phyloP scores from a whole-genome alignment of 2,797 vertebrate genomes.

The Salmo trutta region DNA sequence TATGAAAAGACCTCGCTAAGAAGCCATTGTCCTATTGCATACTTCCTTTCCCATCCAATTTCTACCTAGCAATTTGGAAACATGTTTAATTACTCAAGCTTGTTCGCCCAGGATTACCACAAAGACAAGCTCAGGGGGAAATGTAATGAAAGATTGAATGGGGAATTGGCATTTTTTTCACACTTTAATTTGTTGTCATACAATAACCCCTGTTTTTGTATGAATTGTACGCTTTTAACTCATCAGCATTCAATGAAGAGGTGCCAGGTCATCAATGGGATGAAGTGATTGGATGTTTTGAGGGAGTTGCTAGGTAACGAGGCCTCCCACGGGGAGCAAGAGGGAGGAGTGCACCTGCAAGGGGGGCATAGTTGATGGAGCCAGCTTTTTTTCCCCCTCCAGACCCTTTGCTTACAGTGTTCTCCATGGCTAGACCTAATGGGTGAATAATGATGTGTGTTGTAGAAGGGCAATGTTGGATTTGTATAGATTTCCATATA shows the following conservation, averaged over 20 bases:
- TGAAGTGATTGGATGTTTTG: slow-evolving; percentile 34
- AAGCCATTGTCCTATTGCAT: slow-evolving; percentile 56
- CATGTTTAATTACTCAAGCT: not conserved
- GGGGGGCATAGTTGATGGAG: not conserved
- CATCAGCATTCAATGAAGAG: slow-evolving; percentile 30
- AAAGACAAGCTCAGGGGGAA: not conserved
- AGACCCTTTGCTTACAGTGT: not conserved
- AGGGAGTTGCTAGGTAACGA: slow-evolving; percentile 40
- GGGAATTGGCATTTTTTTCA: not conserved
- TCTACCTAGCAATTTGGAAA: not conserved
- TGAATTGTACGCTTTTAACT: slow-evolving; percentile 13
- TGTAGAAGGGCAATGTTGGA: not conserved
- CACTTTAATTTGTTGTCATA: not conserved
- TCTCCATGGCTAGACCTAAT: not conserved
- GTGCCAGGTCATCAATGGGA: slow-evolving; percentile 9
- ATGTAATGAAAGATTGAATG: not conserved
- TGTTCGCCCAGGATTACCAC: not conserved
- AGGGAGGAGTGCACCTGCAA: slow-evolving; percentile 1
- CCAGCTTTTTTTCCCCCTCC: not conserved
- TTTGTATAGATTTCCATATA: not conserved
- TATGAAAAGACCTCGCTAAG: slow-evolving; percentile 45
- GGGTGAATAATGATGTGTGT: not conserved
- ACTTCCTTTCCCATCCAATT: slow-evolving; percentile 21
- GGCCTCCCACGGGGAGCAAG: not conserved
- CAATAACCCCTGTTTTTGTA: slow-evolving; percentile 3